Percentiles rank a stretch among this genome's conserved stretches.
Evolutionary conservation across 1,140 invertebrate species (phyloP).

Genomic region (Calephelis nemesis): DNA sequence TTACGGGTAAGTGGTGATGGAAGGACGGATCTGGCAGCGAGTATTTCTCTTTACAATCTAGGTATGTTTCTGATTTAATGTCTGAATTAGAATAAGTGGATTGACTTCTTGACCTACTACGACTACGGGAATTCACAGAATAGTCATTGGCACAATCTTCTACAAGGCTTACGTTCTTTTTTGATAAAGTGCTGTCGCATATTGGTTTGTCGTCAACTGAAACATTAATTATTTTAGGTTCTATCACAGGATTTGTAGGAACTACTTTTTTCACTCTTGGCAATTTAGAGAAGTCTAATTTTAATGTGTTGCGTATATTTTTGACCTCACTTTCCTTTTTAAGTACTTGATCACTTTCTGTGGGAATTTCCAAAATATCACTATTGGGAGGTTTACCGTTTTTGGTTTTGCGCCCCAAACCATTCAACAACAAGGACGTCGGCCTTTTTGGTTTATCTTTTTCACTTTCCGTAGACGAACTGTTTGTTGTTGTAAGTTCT

Average conservation of each 20-base stretch:
- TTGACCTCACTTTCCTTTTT: conserved; percentile 60
- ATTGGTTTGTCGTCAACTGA: conserved; percentile 54
- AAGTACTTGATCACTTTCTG: conserved; percentile 49
- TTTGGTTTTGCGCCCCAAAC: conserved; percentile 66
- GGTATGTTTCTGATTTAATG: conserved; percentile 55
- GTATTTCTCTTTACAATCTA: conserved; percentile 54
- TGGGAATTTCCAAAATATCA: conserved; percentile 40
- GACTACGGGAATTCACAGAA: conserved; percentile 50
- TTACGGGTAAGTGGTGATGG: conserved; percentile 38
- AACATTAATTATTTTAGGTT: conserved; percentile 65
- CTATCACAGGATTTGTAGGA: conserved; percentile 76
- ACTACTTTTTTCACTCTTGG: conserved; percentile 79
- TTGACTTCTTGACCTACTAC: conserved; percentile 65
- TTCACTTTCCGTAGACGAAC: conserved; percentile 38
- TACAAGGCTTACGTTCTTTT: conserved; percentile 67
- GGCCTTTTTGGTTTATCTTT: conserved; percentile 71
- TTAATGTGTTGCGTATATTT: conserved; percentile 80
- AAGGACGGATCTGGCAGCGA: conserved; percentile 40
- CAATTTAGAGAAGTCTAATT: conserved; percentile 84
- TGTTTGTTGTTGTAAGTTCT: conserved; percentile 11
- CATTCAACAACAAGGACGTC: conserved; percentile 73
- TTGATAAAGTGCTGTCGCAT: conserved; percentile 57
- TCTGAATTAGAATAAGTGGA: conserved; percentile 68
- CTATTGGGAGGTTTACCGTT: conserved; percentile 60
- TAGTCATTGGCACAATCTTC: conserved; percentile 55